These are phyloP conservation scores for Podocnemis expansa DNA, from an alignment of 2,113 vertebrate species.

Conservation along the genomic window DNA sequence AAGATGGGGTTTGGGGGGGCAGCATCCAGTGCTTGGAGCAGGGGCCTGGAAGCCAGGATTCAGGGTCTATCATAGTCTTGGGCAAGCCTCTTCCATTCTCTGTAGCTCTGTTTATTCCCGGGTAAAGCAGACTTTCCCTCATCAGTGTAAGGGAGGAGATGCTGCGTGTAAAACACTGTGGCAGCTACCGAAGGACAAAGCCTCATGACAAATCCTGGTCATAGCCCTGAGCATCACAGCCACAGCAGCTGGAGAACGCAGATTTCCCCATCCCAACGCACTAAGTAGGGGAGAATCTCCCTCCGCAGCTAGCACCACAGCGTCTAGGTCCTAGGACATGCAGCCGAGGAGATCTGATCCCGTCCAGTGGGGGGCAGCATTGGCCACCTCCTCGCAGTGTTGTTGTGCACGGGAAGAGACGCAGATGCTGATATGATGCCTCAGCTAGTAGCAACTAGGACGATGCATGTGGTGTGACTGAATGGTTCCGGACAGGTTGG, in stretches of 20 bases:
- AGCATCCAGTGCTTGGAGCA: neutral
- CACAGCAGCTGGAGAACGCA: neutral
- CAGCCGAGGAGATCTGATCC: accelerated
- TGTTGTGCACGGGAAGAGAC: neutral
- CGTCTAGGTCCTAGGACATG: accelerated
- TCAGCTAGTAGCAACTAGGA: neutral
- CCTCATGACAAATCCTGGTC: neutral
- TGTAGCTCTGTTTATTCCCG: neutral
- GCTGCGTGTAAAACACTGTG: neutral
- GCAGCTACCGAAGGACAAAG: neutral
- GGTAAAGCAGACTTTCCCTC: neutral
- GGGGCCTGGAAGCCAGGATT: accelerated
- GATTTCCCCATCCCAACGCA: accelerated
- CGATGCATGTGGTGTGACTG: accelerated
- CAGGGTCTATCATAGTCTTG: neutral
- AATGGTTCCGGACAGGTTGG: neutral
- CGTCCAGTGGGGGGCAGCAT: neutral
- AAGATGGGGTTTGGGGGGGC: neutral
- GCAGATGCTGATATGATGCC: neutral
- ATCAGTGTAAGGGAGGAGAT: neutral
- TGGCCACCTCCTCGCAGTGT: neutral
- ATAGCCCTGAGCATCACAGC: neutral
- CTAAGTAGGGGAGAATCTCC: accelerated
- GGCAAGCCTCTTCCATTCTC: neutral
- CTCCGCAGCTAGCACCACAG: neutral